Evolutionary conservation across 2,797 vertebrate species (phyloP).

Genomic region (Cynopterus sphinx): DNA sequence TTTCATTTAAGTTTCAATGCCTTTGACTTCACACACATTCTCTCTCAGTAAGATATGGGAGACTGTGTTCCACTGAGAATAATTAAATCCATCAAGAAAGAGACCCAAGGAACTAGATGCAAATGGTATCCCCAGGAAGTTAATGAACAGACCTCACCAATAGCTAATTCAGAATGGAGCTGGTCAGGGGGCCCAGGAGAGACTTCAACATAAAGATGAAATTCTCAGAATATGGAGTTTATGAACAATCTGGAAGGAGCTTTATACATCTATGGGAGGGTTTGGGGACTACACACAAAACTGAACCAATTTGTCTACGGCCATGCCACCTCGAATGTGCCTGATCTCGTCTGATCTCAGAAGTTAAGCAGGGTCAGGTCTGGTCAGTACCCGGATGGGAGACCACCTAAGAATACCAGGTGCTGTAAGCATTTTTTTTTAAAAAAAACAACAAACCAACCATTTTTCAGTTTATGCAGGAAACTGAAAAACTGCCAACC

Average conservation of each 20-base stretch:
- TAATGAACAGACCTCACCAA: not conserved
- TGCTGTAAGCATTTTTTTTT: no score
- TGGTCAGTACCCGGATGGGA: no score
- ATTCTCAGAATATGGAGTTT: not conserved
- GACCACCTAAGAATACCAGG: no score
- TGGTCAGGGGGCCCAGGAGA: not conserved
- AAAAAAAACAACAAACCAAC: no score
- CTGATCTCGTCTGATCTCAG: no score
- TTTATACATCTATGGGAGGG: not conserved
- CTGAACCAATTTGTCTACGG: not conserved
- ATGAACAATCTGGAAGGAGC: not conserved
- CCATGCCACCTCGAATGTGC: no score
- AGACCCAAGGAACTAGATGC: not conserved
- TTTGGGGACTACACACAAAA: not conserved
- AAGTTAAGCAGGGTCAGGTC: no score
- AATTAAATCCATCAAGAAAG: not conserved
- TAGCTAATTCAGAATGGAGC: not conserved
- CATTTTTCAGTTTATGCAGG: not conserved
- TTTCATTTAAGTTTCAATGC: not conserved
- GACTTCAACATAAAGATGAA: not conserved
- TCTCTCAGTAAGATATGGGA: not conserved
- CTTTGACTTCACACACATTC: not conserved
- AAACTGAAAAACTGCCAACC: not conserved
- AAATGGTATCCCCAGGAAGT: slow-evolving; percentile 25
- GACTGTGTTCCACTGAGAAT: not conserved